Evolutionary conservation across 1,140 invertebrate genomes (phyloP).

Genomic region (Ips nitidus): DNA sequence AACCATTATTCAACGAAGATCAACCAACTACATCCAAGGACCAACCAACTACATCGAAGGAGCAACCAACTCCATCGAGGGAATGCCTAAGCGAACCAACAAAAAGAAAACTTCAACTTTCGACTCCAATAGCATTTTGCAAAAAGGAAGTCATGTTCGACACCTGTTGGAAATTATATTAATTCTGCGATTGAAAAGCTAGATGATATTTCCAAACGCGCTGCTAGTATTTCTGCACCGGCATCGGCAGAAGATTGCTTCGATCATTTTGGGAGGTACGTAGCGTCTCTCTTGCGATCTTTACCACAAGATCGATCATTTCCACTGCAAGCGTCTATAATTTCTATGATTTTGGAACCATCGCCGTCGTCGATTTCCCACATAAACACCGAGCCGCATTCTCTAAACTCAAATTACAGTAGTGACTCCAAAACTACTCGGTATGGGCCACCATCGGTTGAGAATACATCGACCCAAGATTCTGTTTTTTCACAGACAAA

Average conservation of each 20-base stretch:
- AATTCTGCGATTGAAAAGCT: too few species aligned
- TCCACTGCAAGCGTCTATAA: too few species aligned
- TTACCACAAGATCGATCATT: too few species aligned
- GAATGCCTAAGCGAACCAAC: slow-evolving; percentile 19
- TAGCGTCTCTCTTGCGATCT: not conserved
- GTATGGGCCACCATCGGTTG: slow-evolving; percentile 16
- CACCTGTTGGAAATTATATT: too few species aligned
- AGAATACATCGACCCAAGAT: slow-evolving; percentile 15
- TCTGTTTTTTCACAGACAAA: slow-evolving; percentile 12
- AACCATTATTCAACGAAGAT: slow-evolving; percentile 23
- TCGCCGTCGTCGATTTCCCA: too few species aligned
- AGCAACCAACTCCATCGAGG: not conserved
- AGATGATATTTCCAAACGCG: slow-evolving; percentile 17
- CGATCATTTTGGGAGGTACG: slow-evolving; percentile 28
- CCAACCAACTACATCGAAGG: not conserved
- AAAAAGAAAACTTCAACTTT: slow-evolving; percentile 3
- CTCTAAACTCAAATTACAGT: too few species aligned
- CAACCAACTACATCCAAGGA: slow-evolving; percentile 19
- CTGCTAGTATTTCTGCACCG: slow-evolving; percentile 14
- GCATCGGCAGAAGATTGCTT: slow-evolving; percentile 24
- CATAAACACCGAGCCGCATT: too few species aligned
- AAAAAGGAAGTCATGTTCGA: too few species aligned
- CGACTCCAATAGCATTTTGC: too few species aligned
- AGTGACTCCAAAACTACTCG: slow-evolving; percentile 5
- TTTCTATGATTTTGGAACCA: too few species aligned